Evolutionary conservation across 2,113 vertebrate species (phyloP).

Genomic region (Odocoileus hemionus): DNA sequence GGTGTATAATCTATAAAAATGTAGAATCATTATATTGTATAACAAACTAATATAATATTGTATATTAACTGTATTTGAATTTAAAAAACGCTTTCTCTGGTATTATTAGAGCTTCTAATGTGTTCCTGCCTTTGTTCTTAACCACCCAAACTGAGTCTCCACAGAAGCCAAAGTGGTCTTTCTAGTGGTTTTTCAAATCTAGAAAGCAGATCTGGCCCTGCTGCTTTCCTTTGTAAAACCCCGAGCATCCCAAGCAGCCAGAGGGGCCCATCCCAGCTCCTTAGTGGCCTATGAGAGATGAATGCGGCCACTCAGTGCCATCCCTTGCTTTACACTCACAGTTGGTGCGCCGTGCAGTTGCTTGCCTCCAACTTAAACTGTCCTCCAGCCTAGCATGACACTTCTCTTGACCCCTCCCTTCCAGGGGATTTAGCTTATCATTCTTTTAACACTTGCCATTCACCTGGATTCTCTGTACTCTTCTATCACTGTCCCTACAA

Average conservation of each 20-base stretch:
- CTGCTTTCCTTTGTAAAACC: conserved; percentile 11
- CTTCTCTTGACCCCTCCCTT: background rate
- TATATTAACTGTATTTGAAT: background rate
- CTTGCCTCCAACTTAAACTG: background rate
- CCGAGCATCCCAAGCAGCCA: background rate
- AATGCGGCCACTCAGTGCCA: background rate
- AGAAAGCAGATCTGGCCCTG: background rate
- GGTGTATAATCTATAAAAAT: background rate
- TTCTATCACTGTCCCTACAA: background rate
- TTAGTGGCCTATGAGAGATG: background rate
- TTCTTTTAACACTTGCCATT: background rate
- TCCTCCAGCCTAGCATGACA: background rate
- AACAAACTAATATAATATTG: background rate
- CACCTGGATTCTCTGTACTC: background rate
- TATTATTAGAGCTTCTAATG: background rate
- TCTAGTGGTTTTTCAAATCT: background rate
- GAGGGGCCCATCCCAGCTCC: background rate
- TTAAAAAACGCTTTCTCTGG: background rate
- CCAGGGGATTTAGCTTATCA: background rate
- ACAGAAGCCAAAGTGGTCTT: background rate
- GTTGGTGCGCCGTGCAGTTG: background rate
- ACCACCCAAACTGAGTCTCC: background rate
- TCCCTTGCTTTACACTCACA: background rate
- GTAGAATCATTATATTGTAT: background rate
- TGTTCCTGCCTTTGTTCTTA: background rate